A percentile compares a stretch with the other conserved stretches of the same genome.
Evolutionary conservation across 1,140 invertebrate genomes (phyloP).

Genomic region (Aphaenogaster floridana): DNA sequence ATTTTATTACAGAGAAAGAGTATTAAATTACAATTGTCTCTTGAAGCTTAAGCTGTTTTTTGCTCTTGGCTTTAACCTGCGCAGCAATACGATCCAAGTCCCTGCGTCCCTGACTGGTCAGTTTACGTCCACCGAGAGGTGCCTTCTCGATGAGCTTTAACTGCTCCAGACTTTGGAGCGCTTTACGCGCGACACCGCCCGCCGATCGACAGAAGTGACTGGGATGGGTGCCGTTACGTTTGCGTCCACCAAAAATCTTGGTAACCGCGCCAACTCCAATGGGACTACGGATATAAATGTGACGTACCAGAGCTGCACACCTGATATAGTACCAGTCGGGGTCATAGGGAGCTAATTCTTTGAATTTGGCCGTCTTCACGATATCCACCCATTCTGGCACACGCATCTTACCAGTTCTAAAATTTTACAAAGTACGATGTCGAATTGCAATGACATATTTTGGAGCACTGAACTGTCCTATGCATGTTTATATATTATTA

Average conservation of each 20-base stretch:
- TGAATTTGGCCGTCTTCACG: constrained; percentile 97
- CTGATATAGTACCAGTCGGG: constrained; percentile 99
- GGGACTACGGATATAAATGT: constrained; percentile 98
- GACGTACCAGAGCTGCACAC: constrained; percentile 96
- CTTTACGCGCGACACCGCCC: constrained; percentile 96
- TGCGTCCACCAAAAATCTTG: constrained; percentile 98
- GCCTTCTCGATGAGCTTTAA: constrained; percentile 98
- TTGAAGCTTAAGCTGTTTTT: constrained; percentile 87
- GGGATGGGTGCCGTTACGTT: constrained; percentile 97
- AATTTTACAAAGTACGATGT: constrained; percentile 48
- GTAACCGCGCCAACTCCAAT: constrained; percentile 97
- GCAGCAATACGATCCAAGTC: constrained; percentile 99
- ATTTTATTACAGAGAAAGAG: constrained; percentile 77
- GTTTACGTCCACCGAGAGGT: constrained; percentile 94
- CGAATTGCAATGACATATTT: constrained; percentile 15
- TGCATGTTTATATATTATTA: not conserved
- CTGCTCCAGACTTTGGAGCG: constrained; percentile 97
- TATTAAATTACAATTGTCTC: constrained; percentile 83
- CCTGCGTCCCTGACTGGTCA: constrained; percentile 96
- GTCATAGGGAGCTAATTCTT: constrained; percentile 98
- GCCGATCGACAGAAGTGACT: constrained; percentile 97
- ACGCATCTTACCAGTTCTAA: constrained; percentile 98
- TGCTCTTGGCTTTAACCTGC: constrained; percentile 93
- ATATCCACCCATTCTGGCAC: constrained; percentile 99
- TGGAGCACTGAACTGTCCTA: not conserved